Evolutionary conservation across 2,113 vertebrate genomes (phyloP), one percentile per base, ranked within the genome.

Genomic region (Scomber scombrus): DNA sequence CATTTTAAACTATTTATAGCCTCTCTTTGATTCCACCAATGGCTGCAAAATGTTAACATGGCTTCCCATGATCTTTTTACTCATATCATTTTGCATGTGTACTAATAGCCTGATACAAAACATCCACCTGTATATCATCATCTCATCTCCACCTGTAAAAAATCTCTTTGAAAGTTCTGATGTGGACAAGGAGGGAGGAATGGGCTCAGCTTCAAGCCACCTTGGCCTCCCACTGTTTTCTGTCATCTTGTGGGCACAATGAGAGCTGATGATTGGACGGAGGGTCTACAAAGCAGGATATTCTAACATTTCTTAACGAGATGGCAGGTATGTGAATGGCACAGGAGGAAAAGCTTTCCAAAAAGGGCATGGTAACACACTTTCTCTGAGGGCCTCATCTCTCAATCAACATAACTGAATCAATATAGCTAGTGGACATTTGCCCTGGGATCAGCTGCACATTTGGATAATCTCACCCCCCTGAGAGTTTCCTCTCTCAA

Each of bases 361-460:
- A 40, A 40, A 78, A 18, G 5, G 1, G 15, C 45, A 2, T 70
- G 54, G 51, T 46, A 82, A 19, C 18, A 6, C 0, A 0, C 46
- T 10, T n/a, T 60, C 43, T 26, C 23, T 26, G 23, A 26, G 23
- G 23, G 23, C 23, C 23, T 26, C 23, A 2, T 66, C 49, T 54
- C 61, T 57, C 11, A 60, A 47, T 76, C n/a, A 54, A n/a, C 43
- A 23, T n/a, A 21, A 49, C 31, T 26, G 23, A 26, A 26, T 26
- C 23, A 26, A 26, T 71, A 46, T 64, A 78, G 67, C 50, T 11
- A 0, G 34, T 50, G 54, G 54, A 64, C 31, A 21, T 65, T 85
- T 74, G 55, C 23, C 61, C 62, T 11, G 40, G 18, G 78, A 50
- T 72, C 75, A 71, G 60, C 72, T 72, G 51, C 58, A 58, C 15